Percentiles rank a stretch among this genome's conserved stretches.
Evolutionary conservation across 35 echinoderm and acorn worm species (phyloP).

Genomic region (Ptychodera flava): DNA sequence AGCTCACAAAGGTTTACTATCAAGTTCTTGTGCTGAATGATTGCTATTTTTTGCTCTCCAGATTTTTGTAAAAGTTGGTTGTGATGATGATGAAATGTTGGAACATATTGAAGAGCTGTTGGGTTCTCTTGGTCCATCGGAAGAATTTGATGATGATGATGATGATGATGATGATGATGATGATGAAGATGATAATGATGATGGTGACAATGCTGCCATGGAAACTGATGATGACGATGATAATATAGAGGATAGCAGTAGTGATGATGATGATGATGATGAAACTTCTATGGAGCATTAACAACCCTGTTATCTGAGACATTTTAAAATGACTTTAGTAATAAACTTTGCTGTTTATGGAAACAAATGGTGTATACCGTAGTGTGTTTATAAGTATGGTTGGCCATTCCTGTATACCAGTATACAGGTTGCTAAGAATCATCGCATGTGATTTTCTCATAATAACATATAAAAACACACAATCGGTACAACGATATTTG

Average conservation of each 20-base stretch:
- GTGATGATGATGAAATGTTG: constrained; percentile 60
- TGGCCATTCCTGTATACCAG: too few species aligned
- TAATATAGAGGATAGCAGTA: constrained; percentile 36
- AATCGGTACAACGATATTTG: too few species aligned
- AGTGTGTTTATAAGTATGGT: too few species aligned
- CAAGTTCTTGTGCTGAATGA: not conserved
- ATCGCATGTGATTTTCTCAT: too few species aligned
- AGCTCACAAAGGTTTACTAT: not conserved
- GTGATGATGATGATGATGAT: constrained; percentile 26
- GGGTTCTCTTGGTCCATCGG: constrained; percentile 46
- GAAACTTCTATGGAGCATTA: constrained; percentile 5
- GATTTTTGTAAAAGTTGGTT: constrained; percentile 42
- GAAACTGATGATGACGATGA: constrained; percentile 41
- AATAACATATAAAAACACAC: too few species aligned
- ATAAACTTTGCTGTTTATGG: too few species aligned
- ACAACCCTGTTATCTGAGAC: too few species aligned
- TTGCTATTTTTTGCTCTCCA: constrained; percentile 23
- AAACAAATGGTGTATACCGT: too few species aligned
- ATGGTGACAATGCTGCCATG: constrained; percentile 32
- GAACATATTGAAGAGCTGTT: constrained; percentile 68
- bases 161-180: too few species aligned
- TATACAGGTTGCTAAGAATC: too few species aligned
- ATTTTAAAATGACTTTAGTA: too few species aligned
- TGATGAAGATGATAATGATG: constrained; percentile 61
- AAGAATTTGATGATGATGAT: too few species aligned